Evolutionary conservation across 2,113 vertebrate species (phyloP).

Genomic region (Cygnus atratus): DNA sequence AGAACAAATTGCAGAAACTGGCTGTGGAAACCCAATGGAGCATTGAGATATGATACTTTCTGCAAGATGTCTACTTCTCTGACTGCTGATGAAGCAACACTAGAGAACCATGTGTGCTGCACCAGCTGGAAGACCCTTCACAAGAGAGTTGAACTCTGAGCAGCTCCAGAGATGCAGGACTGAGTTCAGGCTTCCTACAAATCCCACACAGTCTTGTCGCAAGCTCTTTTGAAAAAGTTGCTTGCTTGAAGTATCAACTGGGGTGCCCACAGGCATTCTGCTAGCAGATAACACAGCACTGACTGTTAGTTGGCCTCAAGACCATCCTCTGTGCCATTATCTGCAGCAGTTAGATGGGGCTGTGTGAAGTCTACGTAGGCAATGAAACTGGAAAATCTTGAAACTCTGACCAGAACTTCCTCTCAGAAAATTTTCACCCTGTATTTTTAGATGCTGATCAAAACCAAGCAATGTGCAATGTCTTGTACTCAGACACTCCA

Average conservation of each 20-base stretch:
- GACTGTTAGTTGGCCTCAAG: neutral
- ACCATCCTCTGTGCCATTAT: neutral
- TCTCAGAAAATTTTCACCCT: neutral
- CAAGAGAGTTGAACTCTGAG: neutral
- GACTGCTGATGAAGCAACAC: neutral
- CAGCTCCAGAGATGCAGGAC: neutral
- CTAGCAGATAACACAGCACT: neutral
- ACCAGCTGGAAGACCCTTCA: neutral
- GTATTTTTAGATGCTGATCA: fast-evolving
- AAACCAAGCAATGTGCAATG: neutral
- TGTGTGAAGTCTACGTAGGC: neutral
- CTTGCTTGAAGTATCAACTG: neutral
- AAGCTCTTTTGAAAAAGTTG: neutral
- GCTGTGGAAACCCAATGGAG: neutral
- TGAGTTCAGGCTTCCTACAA: neutral
- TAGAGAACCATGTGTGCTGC: neutral
- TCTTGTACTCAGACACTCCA: neutral
- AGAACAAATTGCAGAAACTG: neutral
- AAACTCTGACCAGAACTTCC: neutral
- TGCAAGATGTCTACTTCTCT: neutral
- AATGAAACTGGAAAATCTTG: neutral
- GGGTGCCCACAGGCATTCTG: neutral
- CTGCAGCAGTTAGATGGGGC: neutral
- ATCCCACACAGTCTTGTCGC: neutral
- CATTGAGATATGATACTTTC: neutral